Percentiles rank a stretch among this genome's conserved stretches.
Evolutionary conservation across 2,797 vertebrate species (phyloP).

Genomic region (Megaceryle alcyon): DNA sequence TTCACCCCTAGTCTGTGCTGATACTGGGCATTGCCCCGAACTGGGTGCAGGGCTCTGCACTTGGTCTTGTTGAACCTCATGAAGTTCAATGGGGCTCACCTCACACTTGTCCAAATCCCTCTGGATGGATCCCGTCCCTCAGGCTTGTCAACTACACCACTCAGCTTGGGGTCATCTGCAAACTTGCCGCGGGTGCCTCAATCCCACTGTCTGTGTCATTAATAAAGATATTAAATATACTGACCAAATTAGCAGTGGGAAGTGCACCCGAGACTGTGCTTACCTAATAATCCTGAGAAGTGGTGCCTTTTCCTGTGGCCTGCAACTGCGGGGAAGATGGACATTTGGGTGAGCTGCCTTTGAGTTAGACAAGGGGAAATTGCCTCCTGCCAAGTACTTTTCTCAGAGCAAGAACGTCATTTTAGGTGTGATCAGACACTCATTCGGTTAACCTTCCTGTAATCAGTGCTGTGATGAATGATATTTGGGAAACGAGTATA

Average conservation of each 20-base stretch:
- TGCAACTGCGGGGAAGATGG: accelerated
- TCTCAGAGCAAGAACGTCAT: background rate
- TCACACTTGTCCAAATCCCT: background rate
- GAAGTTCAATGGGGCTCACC: background rate
- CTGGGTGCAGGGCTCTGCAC: background rate
- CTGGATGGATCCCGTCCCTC: background rate
- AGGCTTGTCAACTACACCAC: no score
- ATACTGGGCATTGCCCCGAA: background rate
- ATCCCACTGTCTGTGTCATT: no score
- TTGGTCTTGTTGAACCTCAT: background rate
- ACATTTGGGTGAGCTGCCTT: accelerated
- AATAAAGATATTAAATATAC: background rate
- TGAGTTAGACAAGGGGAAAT: background rate
- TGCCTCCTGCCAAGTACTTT: background rate
- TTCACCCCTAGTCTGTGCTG: no score
- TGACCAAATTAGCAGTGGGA: no score
- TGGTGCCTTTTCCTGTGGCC: background rate
- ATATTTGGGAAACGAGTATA: background rate
- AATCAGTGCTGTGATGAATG: background rate
- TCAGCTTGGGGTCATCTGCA: background rate
- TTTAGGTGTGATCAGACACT: background rate
- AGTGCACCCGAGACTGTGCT: background rate
- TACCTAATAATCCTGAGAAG: no score
- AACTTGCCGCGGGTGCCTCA: background rate
- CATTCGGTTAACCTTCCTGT: background rate